Base-by-base conservation (phyloP, 2,797 vertebrate genomes). In the Sylvia borin region DNA sequence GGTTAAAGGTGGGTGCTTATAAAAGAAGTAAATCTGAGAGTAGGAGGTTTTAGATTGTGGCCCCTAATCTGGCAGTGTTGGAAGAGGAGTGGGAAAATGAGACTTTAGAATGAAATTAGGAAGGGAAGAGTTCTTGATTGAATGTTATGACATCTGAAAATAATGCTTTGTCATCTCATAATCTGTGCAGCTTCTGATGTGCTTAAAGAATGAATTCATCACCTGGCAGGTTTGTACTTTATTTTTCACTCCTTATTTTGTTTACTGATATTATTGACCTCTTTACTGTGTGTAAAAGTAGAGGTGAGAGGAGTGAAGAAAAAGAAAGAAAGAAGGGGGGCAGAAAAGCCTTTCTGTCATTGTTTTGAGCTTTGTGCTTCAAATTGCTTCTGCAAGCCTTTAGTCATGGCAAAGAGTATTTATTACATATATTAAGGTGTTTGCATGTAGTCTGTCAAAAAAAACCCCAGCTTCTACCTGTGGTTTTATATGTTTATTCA, bases 351-450 rank as follows among this genome's bases (percentile, higher is more conserved):
- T 84, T 74, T 72, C 8, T 45, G 31, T 43, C 25, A 65, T 9
- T 53, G 6, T 11, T 81, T 20, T 75, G 18, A 71, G 29, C 19
- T 64, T 74, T 61, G 24, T 68, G 29, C 7, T 83, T 85, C 31
- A 34, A 88, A 71, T 50, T 60, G 3, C 32, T 66, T 76, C 55
- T 91, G 25, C 20, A 70, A 85, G 16, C 3, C 29, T 3, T 36
- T 61, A 53, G 11, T 45, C 6, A 32, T 24, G 29, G 25, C 29
- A 36, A 6, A 27, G 15, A 45, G 8, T 31, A 36, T 43, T 68
- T 25, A 26, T 47, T 45, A 20, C 5, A 21, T 7, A 9, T 20
- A 42, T 5, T 4, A n/a, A 12, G 2, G 0, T 40, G 34, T 57
- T 80, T 78, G 8, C 22, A 43, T 47, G 36, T 22, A 32, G 11